Evolutionary conservation across 2,797 vertebrate genomes (phyloP), one percentile per base, ranked within the genome.

Genomic region (Knipowitschia caucasica): DNA sequence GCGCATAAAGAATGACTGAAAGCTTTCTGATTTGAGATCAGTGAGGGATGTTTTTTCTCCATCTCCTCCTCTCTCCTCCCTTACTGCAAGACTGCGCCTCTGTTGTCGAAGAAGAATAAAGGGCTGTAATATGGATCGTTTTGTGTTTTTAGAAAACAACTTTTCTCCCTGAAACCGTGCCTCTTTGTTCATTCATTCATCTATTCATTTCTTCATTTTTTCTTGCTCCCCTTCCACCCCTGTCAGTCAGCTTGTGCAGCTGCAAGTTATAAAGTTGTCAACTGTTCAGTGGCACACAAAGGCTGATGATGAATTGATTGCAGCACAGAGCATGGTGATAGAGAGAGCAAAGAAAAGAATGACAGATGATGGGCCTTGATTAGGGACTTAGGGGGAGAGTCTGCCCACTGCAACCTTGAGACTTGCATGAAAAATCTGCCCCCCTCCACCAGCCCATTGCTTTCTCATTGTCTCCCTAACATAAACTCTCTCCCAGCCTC

Each of bases 241-340:
- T 81, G 85, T 89, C 75, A 86, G 86, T 78, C 83, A 88, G 88
- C 82, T 89, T 69, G 71, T 87, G 84, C 87, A 93, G 92, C 92
- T 93, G 90, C 75, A 77, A 91, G 90, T 93, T 93, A 89, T 89
- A 92, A 93, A 92, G 92, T 92, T 92, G 92, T 88, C 90, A 92
- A 89, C 92, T 92, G 92, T 91, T 91, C 91, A 91, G 90, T 92
- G 91, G 91, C 86, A 90, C 89, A 90, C 91, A 91, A 89, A 90
- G 92, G 90, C 92, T 89, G 93, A 92, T 92, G 92, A 92, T 93
- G 93, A 92, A 93, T 94, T 92, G 93, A 94, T 93, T 92, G 92
- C 93, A 93, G 92, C 91, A 83, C 84, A 81, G 87, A 86, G 85
- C 83, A 89, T 91, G 91, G 89, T 86, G 90, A 92, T 92, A 90